These are phyloP conservation scores for Lasiurus borealis DNA, from an alignment of 2,113 vertebrate genomes.

Conservation along the genomic window DNA sequence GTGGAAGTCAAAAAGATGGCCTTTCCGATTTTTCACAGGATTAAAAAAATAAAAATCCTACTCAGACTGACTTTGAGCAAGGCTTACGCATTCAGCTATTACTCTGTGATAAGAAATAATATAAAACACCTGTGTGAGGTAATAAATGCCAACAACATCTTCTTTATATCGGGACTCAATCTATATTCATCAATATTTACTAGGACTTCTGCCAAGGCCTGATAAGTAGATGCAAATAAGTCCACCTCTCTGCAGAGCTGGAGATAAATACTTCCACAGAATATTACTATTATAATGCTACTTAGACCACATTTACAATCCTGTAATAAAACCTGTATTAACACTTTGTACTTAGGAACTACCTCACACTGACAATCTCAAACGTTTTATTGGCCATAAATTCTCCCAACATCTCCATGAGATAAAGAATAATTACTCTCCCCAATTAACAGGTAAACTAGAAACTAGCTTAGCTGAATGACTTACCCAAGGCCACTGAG, in stretches of 20 bases:
- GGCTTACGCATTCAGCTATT: slow-evolving; percentile 28
- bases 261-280: slow-evolving; percentile 68
- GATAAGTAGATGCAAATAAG: slow-evolving; percentile 28
- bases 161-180: slow-evolving; percentile 61
- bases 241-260: slow-evolving; percentile 24
- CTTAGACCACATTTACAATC: slow-evolving; percentile 69
- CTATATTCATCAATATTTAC: slow-evolving; percentile 52
- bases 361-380: slow-evolving; percentile 68
- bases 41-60: not conserved
- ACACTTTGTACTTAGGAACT: slow-evolving; percentile 80
- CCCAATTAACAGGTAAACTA: slow-evolving; percentile 61
- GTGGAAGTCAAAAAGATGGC: not conserved
- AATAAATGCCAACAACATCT: slow-evolving; percentile 72
- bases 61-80: slow-evolving; percentile 64
- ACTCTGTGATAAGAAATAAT: slow-evolving; percentile 70
- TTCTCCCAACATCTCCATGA: slow-evolving; percentile 75
- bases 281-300: slow-evolving; percentile 28
- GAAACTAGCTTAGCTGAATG: slow-evolving; percentile 62
- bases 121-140: slow-evolving; percentile 76
- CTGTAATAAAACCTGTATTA: slow-evolving; percentile 77
- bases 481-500: slow-evolving; percentile 74
- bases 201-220: slow-evolving; percentile 49
- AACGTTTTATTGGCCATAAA: slow-evolving; percentile 80
- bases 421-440: slow-evolving; percentile 76
- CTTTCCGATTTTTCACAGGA: not conserved